Conservation (phyloP, 92 coral and sea anemone species). For the Palythoa heliodiscus region DNA sequence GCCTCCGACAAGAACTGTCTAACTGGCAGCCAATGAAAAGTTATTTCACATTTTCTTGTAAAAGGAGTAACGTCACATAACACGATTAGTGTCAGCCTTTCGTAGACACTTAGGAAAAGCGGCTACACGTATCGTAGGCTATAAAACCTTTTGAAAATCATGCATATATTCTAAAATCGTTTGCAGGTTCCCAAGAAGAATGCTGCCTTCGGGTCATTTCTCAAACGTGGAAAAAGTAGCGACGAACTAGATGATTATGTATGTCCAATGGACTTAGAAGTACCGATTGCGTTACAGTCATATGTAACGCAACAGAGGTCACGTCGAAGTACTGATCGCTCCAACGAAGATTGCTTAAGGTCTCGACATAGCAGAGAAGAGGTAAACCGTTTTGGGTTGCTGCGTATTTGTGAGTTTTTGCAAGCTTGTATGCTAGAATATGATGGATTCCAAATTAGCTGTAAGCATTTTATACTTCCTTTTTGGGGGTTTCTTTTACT, state of each 20-base stretch:
- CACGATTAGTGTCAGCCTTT: too few species aligned
- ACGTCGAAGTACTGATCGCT: slow-evolving; percentile 58
- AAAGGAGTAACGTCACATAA: too few species aligned
- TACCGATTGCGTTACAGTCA: slow-evolving; percentile 76
- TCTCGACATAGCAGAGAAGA: slow-evolving; percentile 54
- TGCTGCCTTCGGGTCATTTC: slow-evolving; percentile 75
- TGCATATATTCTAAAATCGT: neutral
- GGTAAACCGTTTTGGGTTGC: slow-evolving; percentile 8
- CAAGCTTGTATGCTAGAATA: neutral
- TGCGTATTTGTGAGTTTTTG: neutral
- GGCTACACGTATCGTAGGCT: too few species aligned
- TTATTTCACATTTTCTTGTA: too few species aligned
- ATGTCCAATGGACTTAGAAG: slow-evolving; percentile 97
- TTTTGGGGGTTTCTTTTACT: neutral
- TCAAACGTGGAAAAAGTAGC: slow-evolving; percentile 78
- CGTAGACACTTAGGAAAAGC: too few species aligned
- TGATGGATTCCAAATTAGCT: neutral
- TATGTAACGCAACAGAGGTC: slow-evolving; percentile 70
- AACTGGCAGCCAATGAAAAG: too few species aligned
- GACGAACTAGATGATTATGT: slow-evolving; percentile 93
- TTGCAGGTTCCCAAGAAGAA: slow-evolving; percentile 74
- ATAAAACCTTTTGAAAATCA: too few species aligned
- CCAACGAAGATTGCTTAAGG: slow-evolving; percentile 38
- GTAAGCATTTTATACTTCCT: neutral
- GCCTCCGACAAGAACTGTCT: too few species aligned